These are phyloP conservation scores for Shargacucullia verbasci DNA, from an alignment of 2,888 invertebrate genomes.

Conservation along the genomic window DNA sequence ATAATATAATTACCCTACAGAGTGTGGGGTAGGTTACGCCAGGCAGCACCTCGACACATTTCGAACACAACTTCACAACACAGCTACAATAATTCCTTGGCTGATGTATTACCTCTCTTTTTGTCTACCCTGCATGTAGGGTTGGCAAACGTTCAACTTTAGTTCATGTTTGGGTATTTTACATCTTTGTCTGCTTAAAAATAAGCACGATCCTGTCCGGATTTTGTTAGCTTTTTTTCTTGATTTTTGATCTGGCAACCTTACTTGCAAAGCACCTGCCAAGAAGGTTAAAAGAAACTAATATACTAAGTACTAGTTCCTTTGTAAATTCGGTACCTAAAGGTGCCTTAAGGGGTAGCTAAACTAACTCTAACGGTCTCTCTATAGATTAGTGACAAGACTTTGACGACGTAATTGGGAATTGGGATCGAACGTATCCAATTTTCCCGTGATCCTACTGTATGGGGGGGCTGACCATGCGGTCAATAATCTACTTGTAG, in stretches of 20 bases:
- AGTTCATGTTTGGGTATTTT: slow-evolving; percentile 40
- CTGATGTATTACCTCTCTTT: slow-evolving; percentile 35
- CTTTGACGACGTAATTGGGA: no score
- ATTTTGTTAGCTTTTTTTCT: slow-evolving; percentile 42
- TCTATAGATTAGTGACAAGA: no score
- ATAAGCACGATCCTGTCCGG: slow-evolving; percentile 44
- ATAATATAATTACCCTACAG: no score
- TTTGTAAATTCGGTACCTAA: slow-evolving; percentile 16
- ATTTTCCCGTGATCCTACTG: no score
- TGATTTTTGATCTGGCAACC: slow-evolving; percentile 48
- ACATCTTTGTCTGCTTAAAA: slow-evolving; percentile 42
- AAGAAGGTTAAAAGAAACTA: slow-evolving; percentile 35
- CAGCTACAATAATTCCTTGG: slow-evolving; percentile 14
- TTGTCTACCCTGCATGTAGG: slow-evolving; percentile 24
- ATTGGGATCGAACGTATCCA: no score
- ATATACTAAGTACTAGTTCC: slow-evolving; percentile 19
- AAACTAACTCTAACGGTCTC: no score
- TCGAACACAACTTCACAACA: no score
- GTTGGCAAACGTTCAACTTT: slow-evolving; percentile 3
- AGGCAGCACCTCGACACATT: slow-evolving; percentile 34
- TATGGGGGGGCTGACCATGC: no score
- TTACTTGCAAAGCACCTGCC: slow-evolving; percentile 51
- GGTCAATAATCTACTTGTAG: no score
- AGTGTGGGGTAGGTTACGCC: background rate
- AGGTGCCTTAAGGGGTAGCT: no score